Base-by-base conservation (phyloP, 1,140 invertebrate species). In the Drosophila busckii region DNA sequence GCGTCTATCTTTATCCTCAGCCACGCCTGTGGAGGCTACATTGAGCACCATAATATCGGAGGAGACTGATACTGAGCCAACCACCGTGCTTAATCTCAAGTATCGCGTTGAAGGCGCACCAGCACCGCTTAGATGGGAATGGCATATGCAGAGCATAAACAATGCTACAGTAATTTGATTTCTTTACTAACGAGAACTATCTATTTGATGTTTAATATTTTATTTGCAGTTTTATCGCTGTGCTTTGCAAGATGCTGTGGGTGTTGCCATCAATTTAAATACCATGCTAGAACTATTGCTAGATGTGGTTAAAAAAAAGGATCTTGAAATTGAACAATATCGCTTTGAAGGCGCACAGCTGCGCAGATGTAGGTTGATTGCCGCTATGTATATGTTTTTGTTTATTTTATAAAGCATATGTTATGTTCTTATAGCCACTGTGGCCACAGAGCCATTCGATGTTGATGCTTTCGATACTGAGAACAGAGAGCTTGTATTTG, bases 251-350 rank as follows among this genome's bases (percentile, higher is more conserved):
- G 9, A 63, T 22, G n/a, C 46, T 0, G 37, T 52, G 2, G 0
- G 35, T 20, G 17, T 12, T 2, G 45, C 37, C 2, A 6, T 16
- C 5, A 7, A 20, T 20, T 29, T 59, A 0, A 52, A 26, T 17
- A 4, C 34, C 2, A 35, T 12, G 20, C 17, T 29, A 13, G 2
- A 49, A 23, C 8, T 17, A 46, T 15, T 70, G 17, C 16, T 49
- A 1, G 31, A 68, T 0, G n/a, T 52, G n/a, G 3, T 85, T 2
- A 23, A 17, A 1, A 58, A 65, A 16, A 87, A 87, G 42, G 85
- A 87, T 32, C 22, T 37, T 0, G 85, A 87, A 38, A 26, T 87
- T 0, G 48, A 56, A 2, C 84, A 87, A 17, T 87, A 64, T 41
- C 59, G 56, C 13, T 16, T 13, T 1, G 82, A 87, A 35, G 71